Conservation (phyloP, 2,888 invertebrate genomes). For the Pyrocoelia pectoralis region DNA sequence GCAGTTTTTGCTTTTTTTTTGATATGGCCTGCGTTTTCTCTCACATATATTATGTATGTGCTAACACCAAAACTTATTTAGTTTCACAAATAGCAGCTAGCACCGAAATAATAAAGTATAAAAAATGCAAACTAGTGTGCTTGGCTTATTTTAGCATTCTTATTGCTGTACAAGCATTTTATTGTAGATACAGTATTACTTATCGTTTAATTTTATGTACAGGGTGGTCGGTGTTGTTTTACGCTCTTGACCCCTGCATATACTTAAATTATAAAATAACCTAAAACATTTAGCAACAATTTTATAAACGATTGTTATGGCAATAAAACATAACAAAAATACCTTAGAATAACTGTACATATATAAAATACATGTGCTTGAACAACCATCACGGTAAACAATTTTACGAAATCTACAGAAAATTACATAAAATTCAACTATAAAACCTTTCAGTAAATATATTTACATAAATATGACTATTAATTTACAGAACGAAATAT, state of each 20-base stretch:
- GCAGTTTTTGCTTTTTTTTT: slow-evolving; percentile 40
- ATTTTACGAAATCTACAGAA: slow-evolving; percentile 34
- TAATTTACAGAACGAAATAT: slow-evolving; percentile 24
- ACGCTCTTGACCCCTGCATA: slow-evolving; percentile 25
- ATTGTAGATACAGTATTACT: slow-evolving; percentile 31
- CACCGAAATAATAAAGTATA: slow-evolving; percentile 40
- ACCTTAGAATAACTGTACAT: slow-evolving; percentile 36
- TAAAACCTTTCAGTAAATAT: slow-evolving; percentile 20
- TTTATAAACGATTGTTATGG: slow-evolving; percentile 37
- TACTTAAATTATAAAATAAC: slow-evolving; percentile 24
- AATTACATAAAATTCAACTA: slow-evolving; percentile 34
- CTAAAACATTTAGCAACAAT: slow-evolving; percentile 34
- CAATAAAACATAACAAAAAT: slow-evolving; percentile 37
- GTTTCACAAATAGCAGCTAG: slow-evolving; percentile 41
- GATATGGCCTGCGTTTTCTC: slow-evolving; percentile 46
- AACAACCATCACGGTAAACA: slow-evolving; percentile 36
- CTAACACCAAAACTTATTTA: slow-evolving; percentile 52
- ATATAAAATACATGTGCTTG: slow-evolving; percentile 35
- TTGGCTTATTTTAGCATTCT: slow-evolving; percentile 35
- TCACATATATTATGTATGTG: slow-evolving; percentile 47
- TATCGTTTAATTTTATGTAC: slow-evolving; percentile 21
- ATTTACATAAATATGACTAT: slow-evolving; percentile 26
- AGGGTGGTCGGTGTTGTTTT: slow-evolving; percentile 22
- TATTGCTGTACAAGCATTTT: slow-evolving; percentile 42
- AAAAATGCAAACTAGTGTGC: slow-evolving; percentile 36